Evolutionary conservation across 2,888 invertebrate genomes (phyloP), one percentile per base, ranked within the genome.

Genomic region (Cenopis cana): DNA sequence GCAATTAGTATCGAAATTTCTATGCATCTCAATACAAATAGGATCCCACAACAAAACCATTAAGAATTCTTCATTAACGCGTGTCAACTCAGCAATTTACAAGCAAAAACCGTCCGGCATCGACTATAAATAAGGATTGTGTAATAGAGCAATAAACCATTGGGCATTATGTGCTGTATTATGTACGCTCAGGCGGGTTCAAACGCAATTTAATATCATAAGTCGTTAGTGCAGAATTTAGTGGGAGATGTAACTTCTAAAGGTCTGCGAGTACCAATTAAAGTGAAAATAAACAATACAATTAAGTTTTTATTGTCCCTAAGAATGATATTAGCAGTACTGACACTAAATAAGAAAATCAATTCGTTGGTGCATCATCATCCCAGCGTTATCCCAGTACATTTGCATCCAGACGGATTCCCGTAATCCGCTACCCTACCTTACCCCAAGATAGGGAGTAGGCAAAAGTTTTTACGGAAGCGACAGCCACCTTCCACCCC

Each of bases 91-190:
- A 41, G 65, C 66, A 78, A 75, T 81, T 82, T 81, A 83, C 82
- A 82, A 82, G 80, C 81, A 78, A 82, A 86, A 84, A 85, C 78
- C 83, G 79, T 74, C 74, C 76, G 75, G 78, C 79, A 76, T 80
- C 77, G 82, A 75, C 73, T 76, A 82, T 85, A 83, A 85, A 85
- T 83, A 85, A 81, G 79, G 73, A 81, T 86, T 86, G 82, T 82
- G 87, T 85, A 89, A 89, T 86, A 85, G 83, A 87, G 84, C 83
- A 82, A 88, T 89, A 87, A 87, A 86, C 80, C 78, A 78, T 71
- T 74, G 68, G 76, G 76, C 80, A 78, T 81, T 82, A 83, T 83
- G 77, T 78, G 78, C 75, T 77, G 74, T 74, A 74, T 76, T 74
- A 79, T 78, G 78, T 75, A 76, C 76, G 77, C 74, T 76, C 77